Evolutionary conservation across 2,888 invertebrate genomes (phyloP).

Genomic region (Athripsodes cinereus): DNA sequence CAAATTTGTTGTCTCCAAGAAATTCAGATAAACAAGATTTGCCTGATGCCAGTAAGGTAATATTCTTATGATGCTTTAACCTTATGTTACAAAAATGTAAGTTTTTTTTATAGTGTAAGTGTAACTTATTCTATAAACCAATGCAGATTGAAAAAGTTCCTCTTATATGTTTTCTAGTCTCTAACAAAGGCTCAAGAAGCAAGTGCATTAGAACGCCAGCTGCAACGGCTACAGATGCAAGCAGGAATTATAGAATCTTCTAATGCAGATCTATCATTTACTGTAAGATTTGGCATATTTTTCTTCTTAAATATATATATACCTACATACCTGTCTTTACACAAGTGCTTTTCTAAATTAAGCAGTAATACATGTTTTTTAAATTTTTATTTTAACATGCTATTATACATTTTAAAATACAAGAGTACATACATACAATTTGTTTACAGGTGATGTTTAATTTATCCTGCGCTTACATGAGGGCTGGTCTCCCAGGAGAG

Average conservation of each 20-base stretch:
- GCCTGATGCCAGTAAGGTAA: conserved; percentile 13
- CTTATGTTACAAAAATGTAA: too few species aligned
- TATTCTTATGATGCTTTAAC: too few species aligned
- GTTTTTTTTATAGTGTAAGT: too few species aligned
- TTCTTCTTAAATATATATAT: background rate
- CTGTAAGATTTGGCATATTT: conserved; percentile 50
- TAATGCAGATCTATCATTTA: conserved; percentile 93
- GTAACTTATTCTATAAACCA: background rate
- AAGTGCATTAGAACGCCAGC: conserved; percentile 82
- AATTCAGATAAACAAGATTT: background rate
- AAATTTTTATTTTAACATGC: too few species aligned
- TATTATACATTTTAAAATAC: too few species aligned
- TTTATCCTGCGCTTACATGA: conserved; percentile 89
- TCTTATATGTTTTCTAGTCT: conserved; percentile 40
- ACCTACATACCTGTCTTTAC: too few species aligned
- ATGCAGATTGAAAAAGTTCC: background rate
- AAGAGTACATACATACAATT: too few species aligned
- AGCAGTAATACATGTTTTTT: too few species aligned
- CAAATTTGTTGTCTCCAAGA: conserved; percentile 9
- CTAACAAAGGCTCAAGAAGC: conserved; percentile 95
- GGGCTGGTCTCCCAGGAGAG: conserved; percentile 92
- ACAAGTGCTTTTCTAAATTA: too few species aligned
- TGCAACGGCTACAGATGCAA: conserved; percentile 89
- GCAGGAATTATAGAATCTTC: conserved; percentile 82
- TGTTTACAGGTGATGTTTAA: conserved; percentile 81